phyloP scores from a whole-genome alignment of 2,797 vertebrate species.

The Falco novaeseelandiae region DNA sequence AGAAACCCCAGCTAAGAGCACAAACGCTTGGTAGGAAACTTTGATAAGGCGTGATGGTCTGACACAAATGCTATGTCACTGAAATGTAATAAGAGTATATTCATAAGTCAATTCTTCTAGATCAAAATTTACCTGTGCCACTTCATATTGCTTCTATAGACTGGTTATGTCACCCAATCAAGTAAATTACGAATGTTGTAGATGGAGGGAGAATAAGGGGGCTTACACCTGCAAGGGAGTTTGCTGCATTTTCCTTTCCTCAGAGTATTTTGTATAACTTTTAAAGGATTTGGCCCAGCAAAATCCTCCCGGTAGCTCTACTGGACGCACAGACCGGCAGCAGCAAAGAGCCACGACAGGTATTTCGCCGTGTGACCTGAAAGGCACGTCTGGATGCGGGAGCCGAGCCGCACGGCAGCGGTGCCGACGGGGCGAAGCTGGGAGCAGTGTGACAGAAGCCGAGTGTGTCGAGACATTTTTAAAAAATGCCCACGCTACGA shows the following conservation, averaged over 20 bases:
- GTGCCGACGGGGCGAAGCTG: not conserved
- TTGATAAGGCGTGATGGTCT: not conserved
- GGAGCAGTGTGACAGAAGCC: not conserved
- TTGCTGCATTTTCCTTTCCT: not conserved
- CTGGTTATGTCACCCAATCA: not conserved
- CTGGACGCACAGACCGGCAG: not conserved
- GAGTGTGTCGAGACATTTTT: not conserved
- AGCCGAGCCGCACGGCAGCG: not conserved
- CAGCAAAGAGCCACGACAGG: not conserved
- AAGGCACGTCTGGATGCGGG: not conserved
- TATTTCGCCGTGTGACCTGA: not conserved
- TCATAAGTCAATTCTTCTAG: not conserved
- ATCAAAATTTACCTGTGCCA: not conserved
- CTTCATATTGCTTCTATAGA: not conserved
- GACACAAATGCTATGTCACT: not conserved
- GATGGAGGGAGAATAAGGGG: not conserved
- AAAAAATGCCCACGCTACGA: not conserved
- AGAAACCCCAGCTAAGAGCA: not conserved
- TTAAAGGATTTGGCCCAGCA: not conserved
- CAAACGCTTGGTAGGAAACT: not conserved
- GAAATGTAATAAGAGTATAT: not conserved
- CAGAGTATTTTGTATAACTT: not conserved
- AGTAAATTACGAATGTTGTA: not conserved
- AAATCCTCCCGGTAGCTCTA: not conserved
- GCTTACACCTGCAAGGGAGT: rapidly evolving